Conservation (phyloP, 2,888 invertebrate species). For the Rhopalosiphum nymphaeae region DNA sequence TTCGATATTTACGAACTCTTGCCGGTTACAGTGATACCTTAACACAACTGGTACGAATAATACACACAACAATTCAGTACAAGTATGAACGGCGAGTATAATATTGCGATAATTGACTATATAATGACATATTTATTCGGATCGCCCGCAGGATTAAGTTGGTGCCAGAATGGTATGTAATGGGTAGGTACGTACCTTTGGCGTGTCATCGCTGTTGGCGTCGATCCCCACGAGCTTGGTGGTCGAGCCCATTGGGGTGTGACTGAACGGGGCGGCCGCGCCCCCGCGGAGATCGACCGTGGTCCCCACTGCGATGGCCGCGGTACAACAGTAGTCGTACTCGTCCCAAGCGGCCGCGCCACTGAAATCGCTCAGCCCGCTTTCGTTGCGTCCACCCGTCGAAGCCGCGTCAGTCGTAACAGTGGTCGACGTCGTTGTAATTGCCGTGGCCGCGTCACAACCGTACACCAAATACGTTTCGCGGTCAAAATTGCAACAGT, state of each 20-base stretch:
- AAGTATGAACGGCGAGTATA: not conserved
- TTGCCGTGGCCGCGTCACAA: conserved; percentile 34
- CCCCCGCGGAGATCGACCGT: conserved; percentile 62
- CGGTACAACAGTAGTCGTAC: not conserved
- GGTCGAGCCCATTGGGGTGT: conserved; percentile 69
- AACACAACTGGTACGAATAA: not conserved
- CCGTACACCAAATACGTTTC: conserved; percentile 26
- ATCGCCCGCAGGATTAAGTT: not conserved
- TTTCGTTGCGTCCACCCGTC: not conserved
- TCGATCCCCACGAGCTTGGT: conserved; percentile 68
- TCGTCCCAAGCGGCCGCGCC: conserved; percentile 38
- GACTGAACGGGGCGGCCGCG: conserved; percentile 66
- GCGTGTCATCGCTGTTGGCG: conserved; percentile 59
- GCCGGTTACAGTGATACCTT: no score
- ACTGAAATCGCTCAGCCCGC: not conserved
- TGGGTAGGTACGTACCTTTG: conserved; percentile 51
- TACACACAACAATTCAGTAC: not conserved
- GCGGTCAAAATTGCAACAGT: conserved; percentile 16
- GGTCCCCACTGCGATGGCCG: not conserved
- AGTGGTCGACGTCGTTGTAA: not conserved
- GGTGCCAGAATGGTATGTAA: not conserved
- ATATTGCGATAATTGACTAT: not conserved
- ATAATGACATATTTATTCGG: not conserved
- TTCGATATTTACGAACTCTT: not conserved
- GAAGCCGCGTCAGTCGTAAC: conserved; percentile 3